These are phyloP conservation scores for Enteromius mattozi DNA, from an alignment of 2,797 vertebrate genomes.

Conservation along the genomic window DNA sequence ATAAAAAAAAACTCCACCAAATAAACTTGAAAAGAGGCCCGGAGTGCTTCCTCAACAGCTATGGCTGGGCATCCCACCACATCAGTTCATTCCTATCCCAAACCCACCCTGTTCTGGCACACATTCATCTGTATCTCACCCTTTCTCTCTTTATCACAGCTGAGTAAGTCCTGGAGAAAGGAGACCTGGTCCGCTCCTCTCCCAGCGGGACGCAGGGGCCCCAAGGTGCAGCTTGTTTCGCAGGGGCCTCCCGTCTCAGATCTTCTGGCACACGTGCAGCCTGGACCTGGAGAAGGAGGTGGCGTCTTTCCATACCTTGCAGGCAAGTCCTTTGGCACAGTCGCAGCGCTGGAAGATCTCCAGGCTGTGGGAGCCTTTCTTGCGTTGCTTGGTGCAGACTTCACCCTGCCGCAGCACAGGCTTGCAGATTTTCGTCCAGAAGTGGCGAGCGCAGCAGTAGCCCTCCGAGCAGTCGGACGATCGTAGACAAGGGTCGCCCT, in stretches of 20 bases:
- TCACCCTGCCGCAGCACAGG: conserved; percentile 94
- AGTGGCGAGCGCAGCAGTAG: conserved; percentile 96
- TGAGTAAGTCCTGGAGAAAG: conserved; percentile 47
- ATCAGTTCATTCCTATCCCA: conserved; percentile 54
- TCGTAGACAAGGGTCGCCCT: conserved; percentile 92
- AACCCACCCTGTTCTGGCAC: conserved; percentile 39
- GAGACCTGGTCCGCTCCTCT: conserved; percentile 4
- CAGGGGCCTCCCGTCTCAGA: conserved; percentile 73
- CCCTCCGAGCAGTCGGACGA: conserved; percentile 94
- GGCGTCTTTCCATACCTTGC: conserved; percentile 99
- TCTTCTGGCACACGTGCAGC: conserved; percentile 96
- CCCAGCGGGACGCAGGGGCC: not conserved
- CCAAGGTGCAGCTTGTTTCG: conserved; percentile 34
- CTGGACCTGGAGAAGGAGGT: conserved; percentile 96
- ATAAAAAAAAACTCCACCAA: conserved; percentile 51
- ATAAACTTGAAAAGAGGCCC: conserved; percentile 58
- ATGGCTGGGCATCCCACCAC: conserved; percentile 44
- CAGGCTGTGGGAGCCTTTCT: conserved; percentile 94
- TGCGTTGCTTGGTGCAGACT: conserved; percentile 95
- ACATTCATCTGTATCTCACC: conserved; percentile 40
- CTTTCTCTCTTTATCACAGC: conserved; percentile 48
- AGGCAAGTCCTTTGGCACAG: conserved; percentile 95
- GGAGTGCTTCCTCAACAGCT: conserved; percentile 58
- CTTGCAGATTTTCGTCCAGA: conserved; percentile 99
- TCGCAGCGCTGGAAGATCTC: conserved; percentile 98